Base-by-base conservation (phyloP, 92 coral and sea anemone species). In the Epizoanthus rinbou region DNA sequence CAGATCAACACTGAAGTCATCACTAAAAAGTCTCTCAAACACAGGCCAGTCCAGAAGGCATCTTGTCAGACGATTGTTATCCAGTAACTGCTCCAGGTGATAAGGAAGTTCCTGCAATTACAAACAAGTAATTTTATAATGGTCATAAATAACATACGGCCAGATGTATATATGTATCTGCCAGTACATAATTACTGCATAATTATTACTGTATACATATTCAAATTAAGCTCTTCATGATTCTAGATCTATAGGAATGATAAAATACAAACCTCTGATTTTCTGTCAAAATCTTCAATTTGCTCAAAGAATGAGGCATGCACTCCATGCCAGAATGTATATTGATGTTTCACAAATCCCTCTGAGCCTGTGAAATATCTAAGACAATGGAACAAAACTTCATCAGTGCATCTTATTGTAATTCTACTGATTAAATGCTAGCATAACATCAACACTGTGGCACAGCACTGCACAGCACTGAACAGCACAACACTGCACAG, bases 21-120 rank as follows among this genome's bases (percentile, higher is more conserved):
- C 99, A 15, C 88, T 90, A 85, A 90, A 96, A 14, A 96, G 87
- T 17, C 99, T 91, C 65, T 87, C 93, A 56, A 94, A 93, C 73
- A 96, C 98, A 35, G 95, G 98, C 99, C 99, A 96, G 45, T 96
- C 99, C 59, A 96, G 71, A 45, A 96, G 90, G 85, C 99, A 96
- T n/a, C 99, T 92, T 21, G 99, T 96, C 74, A 96, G 87, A 37
- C 99, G 92, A 86, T 96, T 96, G 81, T 96, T 93, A 75, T 96
- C 99, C 79, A 96, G 81, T 28, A 96, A 86, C 87, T 94, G 99
- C 75, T 96, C 99, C 73, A 96, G 92, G 65, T 96, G 99, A 85
- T 90, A 96, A 0, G 99, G 99, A 3, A 96, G 89, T 74, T 96
- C 99, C 99, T 96, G 70, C 54, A 68, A 64, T 19, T n/a, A 57